Evolutionary conservation across 2,113 vertebrate genomes (phyloP).

Genomic region (Crotalus horridus): DNA sequence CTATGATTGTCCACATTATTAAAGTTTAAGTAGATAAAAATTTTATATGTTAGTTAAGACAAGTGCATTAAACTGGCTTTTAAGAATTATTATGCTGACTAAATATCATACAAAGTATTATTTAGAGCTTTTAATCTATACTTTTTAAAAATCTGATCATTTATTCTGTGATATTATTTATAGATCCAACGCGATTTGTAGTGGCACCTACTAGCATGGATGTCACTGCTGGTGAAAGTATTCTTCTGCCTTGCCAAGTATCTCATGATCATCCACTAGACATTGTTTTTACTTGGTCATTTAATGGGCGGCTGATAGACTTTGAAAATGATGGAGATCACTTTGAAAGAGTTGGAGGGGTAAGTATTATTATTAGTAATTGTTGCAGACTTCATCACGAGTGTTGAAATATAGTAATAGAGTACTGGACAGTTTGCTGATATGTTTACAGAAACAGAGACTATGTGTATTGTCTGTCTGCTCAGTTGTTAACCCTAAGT

Average conservation of each 20-base stretch:
- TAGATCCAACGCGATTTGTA: constrained; percentile 90
- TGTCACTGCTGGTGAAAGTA: constrained; percentile 92
- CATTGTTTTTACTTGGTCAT: constrained; percentile 92
- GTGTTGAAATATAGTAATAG: neutral
- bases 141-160: neutral
- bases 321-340: constrained; percentile 91
- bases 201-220: constrained; percentile 88
- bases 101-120: neutral
- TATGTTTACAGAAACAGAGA: neutral
- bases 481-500: neutral
- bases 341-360: constrained; percentile 95
- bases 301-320: constrained; percentile 93
- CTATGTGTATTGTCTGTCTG: neutral
- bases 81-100: neutral
- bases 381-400: neutral
- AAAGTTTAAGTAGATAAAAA: neutral
- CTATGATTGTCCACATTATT: neutral
- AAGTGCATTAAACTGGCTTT: neutral
- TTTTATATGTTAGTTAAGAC: neutral
- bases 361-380: constrained; percentile 74
- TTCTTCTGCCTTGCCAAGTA: constrained; percentile 93
- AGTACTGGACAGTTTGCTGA: accelerated
- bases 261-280: constrained; percentile 89
- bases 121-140: neutral
- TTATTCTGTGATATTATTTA: constrained; percentile 3